A percentile compares a stretch with the other conserved stretches of the same genome.
Evolutionary conservation across 1,140 invertebrate species (phyloP).

Genomic region (Thaumatotibia leucotreta): DNA sequence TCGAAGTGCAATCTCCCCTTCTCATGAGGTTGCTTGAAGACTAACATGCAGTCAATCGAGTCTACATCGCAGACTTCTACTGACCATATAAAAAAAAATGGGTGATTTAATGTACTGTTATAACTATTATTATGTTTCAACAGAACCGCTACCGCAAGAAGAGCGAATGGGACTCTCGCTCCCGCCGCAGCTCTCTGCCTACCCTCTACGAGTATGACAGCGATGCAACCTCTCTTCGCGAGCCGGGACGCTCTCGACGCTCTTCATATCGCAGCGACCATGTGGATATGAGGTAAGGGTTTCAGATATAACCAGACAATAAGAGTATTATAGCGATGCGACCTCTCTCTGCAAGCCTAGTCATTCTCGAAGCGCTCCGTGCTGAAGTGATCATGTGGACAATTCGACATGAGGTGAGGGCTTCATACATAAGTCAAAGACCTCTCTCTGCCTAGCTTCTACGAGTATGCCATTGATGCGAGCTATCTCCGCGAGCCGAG

Average conservation of each 20-base stretch:
- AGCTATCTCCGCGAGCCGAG: constrained; percentile 83
- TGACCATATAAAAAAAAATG: too few species aligned
- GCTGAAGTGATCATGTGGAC: too few species aligned
- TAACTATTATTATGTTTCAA: not conserved
- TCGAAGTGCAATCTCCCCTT: too few species aligned
- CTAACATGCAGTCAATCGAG: too few species aligned
- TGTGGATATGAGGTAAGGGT: constrained; percentile 74
- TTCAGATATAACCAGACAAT: too few species aligned
- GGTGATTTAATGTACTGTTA: not conserved
- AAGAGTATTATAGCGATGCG: too few species aligned
- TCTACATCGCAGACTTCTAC: too few species aligned
- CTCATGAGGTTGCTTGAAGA: too few species aligned
- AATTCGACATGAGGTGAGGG: too few species aligned
- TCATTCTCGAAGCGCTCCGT: too few species aligned
- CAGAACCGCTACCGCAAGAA: constrained; percentile 81
- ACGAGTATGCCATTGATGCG: constrained; percentile 91
- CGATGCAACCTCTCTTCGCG: constrained; percentile 86
- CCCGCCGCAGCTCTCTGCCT: constrained; percentile 87
- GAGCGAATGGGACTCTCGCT: constrained; percentile 88
- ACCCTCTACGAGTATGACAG: constrained; percentile 93
- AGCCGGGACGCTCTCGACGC: constrained; percentile 77
- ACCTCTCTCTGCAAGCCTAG: too few species aligned
- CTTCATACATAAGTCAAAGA: too few species aligned
- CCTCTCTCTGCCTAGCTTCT: constrained; percentile 91
- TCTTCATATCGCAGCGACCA: constrained; percentile 79